These are phyloP conservation scores for Amitus sp. DNA, from an alignment of 2,888 invertebrate genomes.

Conservation along the genomic window DNA sequence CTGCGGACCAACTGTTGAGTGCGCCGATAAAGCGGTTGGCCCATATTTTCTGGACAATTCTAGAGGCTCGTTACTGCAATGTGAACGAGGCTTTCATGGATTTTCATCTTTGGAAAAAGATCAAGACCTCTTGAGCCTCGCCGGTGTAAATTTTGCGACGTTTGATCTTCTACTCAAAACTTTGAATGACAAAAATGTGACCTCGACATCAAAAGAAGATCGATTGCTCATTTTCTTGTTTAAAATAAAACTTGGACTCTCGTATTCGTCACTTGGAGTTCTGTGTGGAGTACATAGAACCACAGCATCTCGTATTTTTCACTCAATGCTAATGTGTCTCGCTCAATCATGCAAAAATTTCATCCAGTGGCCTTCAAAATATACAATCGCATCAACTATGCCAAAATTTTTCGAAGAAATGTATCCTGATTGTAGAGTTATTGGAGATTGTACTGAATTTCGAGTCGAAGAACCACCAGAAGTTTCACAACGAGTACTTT, in stretches of 20 bases:
- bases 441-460: constrained; percentile 41
- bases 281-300: constrained; percentile 34
- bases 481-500: constrained; percentile 21
- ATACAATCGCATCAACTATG: constrained; percentile 23
- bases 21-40: neutral
- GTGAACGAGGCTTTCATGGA: constrained; percentile 23
- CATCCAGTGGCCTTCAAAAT: constrained; percentile 24
- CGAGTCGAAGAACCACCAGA: constrained; percentile 21
- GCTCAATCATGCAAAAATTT: constrained; percentile 16
- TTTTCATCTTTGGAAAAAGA: constrained; percentile 30
- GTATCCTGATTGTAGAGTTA: constrained; percentile 30
- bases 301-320: constrained; percentile 38
- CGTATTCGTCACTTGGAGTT: constrained; percentile 27
- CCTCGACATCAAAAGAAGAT: constrained; percentile 12
- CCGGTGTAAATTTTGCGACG: constrained; percentile 32
- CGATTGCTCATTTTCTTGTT: constrained; percentile 24
- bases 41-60: no score
- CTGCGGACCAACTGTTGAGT: neutral
- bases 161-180: constrained; percentile 34
- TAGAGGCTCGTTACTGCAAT: neutral
- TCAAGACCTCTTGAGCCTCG: constrained; percentile 27
- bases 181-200: constrained; percentile 7
- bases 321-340: constrained; percentile 17
- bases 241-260: constrained; percentile 30
- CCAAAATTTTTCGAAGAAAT: constrained; percentile 17